Percentiles rank a stretch among this genome's conserved stretches.
These are phyloP conservation scores for Halichoerus grypus DNA, from an alignment of 2,113 vertebrate genomes.

Conservation along the genomic window DNA sequence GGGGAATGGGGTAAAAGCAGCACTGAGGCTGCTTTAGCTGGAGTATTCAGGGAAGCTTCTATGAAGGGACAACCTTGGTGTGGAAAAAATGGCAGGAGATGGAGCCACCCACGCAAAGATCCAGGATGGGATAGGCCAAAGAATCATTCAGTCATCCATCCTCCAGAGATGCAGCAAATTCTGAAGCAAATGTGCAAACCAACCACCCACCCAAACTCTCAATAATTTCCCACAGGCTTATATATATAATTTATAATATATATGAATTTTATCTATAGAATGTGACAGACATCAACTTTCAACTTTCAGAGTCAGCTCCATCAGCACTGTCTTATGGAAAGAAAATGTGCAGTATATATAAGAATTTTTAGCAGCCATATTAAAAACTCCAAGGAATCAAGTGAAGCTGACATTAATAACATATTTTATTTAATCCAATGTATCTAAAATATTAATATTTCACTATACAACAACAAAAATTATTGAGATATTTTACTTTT, in stretches of 20 bases:
- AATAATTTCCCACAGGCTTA: not conserved
- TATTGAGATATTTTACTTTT: not conserved
- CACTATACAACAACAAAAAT: not conserved
- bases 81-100: not conserved
- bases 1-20: not conserved
- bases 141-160: not conserved
- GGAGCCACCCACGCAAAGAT: not conserved
- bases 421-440: not conserved
- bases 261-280: not conserved
- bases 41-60: not conserved
- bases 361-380: not conserved
- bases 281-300: not conserved
- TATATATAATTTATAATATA: not conserved
- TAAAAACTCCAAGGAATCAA: conserved; percentile 13
- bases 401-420: not conserved
- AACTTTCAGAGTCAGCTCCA: not conserved
- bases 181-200: not conserved
- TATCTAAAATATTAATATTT: conserved; percentile 34
- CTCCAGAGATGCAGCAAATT: not conserved
- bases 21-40: not conserved
- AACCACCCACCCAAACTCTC: not conserved
- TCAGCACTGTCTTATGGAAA: not conserved
- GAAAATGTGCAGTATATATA: not conserved
- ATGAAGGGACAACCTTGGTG: not conserved
- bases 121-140: not conserved